phyloP scores from a whole-genome alignment of 2,113 vertebrate species.

The Tinamus guttatus region DNA sequence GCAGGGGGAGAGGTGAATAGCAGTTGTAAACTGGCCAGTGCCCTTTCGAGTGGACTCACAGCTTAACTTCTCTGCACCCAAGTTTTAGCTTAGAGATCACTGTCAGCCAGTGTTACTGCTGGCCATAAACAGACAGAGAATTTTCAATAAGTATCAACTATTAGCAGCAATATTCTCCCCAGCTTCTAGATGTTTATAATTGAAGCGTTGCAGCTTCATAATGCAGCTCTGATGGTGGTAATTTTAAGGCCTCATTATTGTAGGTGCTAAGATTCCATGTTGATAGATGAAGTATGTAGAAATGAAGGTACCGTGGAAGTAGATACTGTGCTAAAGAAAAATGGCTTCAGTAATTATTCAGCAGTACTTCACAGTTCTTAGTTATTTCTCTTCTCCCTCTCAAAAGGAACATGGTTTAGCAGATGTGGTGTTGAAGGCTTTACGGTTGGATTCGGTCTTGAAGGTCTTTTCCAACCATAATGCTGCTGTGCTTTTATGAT shows the following conservation, averaged over 20 bases:
- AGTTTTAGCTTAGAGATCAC: background rate
- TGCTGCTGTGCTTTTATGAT: no score
- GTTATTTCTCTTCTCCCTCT: background rate
- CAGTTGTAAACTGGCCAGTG: background rate
- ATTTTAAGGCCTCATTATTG: background rate
- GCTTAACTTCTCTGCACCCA: background rate
- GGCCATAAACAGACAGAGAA: background rate
- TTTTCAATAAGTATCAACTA: accelerated
- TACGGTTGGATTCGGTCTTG: no score
- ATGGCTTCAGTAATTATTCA: background rate
- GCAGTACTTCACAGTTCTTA: background rate
- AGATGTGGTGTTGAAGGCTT: no score
- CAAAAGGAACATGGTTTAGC: background rate
- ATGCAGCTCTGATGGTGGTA: background rate
- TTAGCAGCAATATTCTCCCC: background rate
- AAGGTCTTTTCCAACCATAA: no score
- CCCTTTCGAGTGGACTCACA: background rate
- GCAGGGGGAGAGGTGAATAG: background rate
- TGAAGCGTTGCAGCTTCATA: background rate
- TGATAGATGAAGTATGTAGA: background rate
- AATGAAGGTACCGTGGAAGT: background rate
- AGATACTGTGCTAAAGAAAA: background rate
- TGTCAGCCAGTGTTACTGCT: background rate
- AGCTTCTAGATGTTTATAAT: background rate
- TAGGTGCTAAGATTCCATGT: background rate